phyloP scores from a whole-genome alignment of 2,888 invertebrate species.

The Epinotia bilunana region DNA sequence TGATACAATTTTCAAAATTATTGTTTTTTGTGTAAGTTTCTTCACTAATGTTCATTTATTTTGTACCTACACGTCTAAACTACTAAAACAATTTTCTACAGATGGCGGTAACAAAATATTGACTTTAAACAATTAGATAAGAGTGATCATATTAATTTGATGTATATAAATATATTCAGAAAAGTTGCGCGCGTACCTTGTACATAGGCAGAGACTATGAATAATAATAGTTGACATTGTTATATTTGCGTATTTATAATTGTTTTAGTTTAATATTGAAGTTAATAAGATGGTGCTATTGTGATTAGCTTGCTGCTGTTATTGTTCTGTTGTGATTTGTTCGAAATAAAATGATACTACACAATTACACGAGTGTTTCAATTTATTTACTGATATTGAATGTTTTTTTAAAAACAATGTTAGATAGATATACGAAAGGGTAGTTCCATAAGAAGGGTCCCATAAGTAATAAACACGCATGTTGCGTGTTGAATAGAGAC shows the following conservation, averaged over 20 bases:
- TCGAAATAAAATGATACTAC: constrained; percentile 10
- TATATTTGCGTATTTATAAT: constrained; percentile 1
- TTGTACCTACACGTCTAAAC: background rate
- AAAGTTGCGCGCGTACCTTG: constrained; percentile 39
- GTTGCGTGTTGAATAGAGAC: no score
- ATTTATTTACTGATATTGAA: background rate
- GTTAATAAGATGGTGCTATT: constrained; percentile 16
- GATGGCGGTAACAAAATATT: background rate
- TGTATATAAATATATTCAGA: constrained; percentile 4
- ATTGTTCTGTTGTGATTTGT: constrained; percentile 18
- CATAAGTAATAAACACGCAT: no score
- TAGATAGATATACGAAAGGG: no score
- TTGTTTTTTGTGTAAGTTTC: no score
- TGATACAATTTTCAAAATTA: no score
- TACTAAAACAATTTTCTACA: background rate
- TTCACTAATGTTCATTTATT: no score
- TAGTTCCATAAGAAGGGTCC: no score
- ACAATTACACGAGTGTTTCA: background rate
- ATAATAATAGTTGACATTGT: background rate
- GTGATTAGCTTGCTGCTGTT: background rate
- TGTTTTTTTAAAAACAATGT: no score
- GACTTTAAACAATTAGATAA: background rate
- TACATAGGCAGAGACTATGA: background rate
- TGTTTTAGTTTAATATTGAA: constrained; percentile 4
- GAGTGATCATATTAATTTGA: background rate